Evolutionary conservation across 1,140 invertebrate species (phyloP).

Genomic region (Homarus americanus): DNA sequence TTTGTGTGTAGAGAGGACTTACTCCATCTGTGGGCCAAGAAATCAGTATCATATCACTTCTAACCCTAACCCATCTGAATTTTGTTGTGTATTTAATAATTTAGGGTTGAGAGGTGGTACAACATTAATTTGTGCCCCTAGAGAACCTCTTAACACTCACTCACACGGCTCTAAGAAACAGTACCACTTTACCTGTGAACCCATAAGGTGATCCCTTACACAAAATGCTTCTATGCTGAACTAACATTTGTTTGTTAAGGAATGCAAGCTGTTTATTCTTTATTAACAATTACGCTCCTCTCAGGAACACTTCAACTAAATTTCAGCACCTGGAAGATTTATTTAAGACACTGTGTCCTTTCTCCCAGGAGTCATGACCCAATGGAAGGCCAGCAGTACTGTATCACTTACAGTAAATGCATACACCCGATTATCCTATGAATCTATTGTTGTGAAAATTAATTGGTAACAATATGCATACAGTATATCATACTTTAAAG

Average conservation of each 20-base stretch:
- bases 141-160: too few species aligned
- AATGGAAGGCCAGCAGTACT: neutral
- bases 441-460: neutral
- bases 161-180: too few species aligned
- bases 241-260: neutral
- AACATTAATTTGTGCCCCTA: too few species aligned
- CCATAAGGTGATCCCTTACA: too few species aligned
- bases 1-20: too few species aligned
- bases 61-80: too few species aligned
- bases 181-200: too few species aligned
- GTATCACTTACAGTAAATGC: neutral
- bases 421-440: neutral
- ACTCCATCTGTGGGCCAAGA: too few species aligned
- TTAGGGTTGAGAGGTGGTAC: too few species aligned
- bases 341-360: neutral
- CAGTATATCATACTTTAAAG: neutral
- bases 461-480: neutral
- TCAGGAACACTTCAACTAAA: neutral
- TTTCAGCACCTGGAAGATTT: neutral
- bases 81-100: too few species aligned
- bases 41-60: too few species aligned
- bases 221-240: neutral
- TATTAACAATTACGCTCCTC: neutral
- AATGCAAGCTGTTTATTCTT: neutral
- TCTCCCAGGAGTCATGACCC: neutral